A percentile compares a stretch with the other conserved stretches of the same genome.
Conservation (phyloP, 1,140 invertebrate species). For the Chironomus striatipennis region DNA sequence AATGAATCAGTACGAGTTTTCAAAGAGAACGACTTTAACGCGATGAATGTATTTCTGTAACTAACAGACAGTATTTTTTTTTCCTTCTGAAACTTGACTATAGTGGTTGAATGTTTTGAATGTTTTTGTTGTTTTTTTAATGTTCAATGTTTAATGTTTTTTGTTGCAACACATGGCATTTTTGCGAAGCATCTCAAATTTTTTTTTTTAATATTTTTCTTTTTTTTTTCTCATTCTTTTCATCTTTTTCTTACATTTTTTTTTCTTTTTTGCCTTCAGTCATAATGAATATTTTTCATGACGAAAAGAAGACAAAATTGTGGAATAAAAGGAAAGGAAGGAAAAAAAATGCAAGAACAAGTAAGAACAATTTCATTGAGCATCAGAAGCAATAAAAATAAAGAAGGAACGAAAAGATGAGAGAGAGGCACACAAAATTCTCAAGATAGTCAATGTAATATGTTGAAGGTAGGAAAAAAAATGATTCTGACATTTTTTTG, state of each 20-base stretch:
- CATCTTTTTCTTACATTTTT: too few species aligned
- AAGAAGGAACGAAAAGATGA: too few species aligned
- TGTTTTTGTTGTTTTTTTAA: not conserved
- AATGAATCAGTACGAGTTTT: conserved; percentile 1
- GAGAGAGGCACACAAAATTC: too few species aligned
- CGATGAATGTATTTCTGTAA: not conserved
- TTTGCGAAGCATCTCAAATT: not conserved
- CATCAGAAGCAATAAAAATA: not conserved
- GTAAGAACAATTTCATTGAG: not conserved
- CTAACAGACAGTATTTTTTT: not conserved
- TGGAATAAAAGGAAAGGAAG: not conserved
- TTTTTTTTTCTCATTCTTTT: too few species aligned
- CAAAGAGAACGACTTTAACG: not conserved
- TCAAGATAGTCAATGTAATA: not conserved
- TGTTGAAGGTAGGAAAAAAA: not conserved
- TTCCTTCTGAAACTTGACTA: not conserved
- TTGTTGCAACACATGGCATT: not conserved
- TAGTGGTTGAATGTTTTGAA: not conserved
- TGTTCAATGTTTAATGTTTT: not conserved
- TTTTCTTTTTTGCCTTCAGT: too few species aligned
- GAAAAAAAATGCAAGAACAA: not conserved
- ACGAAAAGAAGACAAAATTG: not conserved
- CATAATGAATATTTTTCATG: not conserved
- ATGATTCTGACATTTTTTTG: not conserved
- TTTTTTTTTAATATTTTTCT: too few species aligned